Base-by-base conservation (phyloP, 2,888 invertebrate species). In the Spialia ferax region DNA sequence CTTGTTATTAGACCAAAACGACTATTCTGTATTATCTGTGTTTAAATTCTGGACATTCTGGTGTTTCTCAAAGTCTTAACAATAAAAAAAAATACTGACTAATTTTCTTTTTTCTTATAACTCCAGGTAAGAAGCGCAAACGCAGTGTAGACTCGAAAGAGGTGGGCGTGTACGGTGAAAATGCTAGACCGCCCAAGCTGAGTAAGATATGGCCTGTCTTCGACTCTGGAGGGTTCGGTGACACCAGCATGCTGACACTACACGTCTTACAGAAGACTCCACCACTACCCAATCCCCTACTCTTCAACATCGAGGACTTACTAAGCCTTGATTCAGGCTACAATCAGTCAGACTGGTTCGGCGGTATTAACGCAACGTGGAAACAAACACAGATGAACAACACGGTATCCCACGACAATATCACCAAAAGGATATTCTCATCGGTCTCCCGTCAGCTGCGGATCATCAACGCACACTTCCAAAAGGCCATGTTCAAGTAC, bases 171-270 rank as follows among this genome's bases (percentile, higher is more conserved):
- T 88, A 86, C 85, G 83, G 81, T 0, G 88, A 89, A 38, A 84
- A 81, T 65, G 69, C 83, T 0, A 84, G 85, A 18, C 90, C 93
- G 0, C 81, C 91, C 0, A 93, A 93, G 75, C 81, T 85, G 22
- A 87, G 84, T 75, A 92, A 89, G 76, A 91, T 93, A 80, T 94
- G 94, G 93, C 93, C 93, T 0, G 94, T 94, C 0, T 94, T 94
- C 70, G 94, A 94, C 70, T 94, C 94, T 0, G 94, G 94, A 85
- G 94, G 94, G 73, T 94, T 85, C 18, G 86, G 87, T 2, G 77
- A 86, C 42, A 76, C 86, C 0, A 69, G 85, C 11, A 73, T 88
- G 45, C 71, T 89, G 4, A 87, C 85, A 2, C 77, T 91, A 0
- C 82, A 88, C 18, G 71, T 87, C 1, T 56, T 81, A 23, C 85